Base-by-base conservation (phyloP, 92 coral and sea anemone genomes). In the Paramuricea clavata region DNA sequence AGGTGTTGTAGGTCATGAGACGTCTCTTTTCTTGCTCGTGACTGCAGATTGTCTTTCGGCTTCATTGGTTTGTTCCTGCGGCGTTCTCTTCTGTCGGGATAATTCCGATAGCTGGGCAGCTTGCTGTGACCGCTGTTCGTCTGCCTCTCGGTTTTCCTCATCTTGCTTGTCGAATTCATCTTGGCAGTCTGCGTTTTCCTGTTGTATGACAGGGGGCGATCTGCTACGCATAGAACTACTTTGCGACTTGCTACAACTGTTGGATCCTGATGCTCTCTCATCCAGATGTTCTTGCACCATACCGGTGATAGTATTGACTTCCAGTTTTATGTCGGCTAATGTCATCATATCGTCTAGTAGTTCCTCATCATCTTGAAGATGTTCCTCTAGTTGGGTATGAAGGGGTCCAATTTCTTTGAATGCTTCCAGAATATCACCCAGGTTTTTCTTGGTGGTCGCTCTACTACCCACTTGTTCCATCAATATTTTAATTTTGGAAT, bases 311-410 rank as follows among this genome's bases (percentile, higher is more conserved):
- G 7, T 2, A 17, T 47, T 47, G 2, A 47, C 54, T n/a, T n/a
- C n/a, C n/a, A n/a, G n/a, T n/a, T n/a, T n/a, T n/a, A n/a, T n/a
- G n/a, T n/a, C n/a, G n/a, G 81, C 19, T 16, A 74, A 22, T 16
- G 28, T 23, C 62, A 74, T 16, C 5, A 30, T 26, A 30, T 74
- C 81, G 0, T 21, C 60, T 32, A 74, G 0, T 11, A 74, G 16
- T 7, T 6, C 32, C 30, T 74, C 81, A 47, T 74, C 81, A 3
- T 74, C 81, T 47, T 28, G 34, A 41, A 43, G 31, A 16, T 25
- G 16, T 74, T 74, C 62, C 30, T 74, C 81, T 21, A 74, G 23
- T 33, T 43, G 61, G 35, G 81, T 5, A 74, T 74, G 81, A 47
- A 74, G 11, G 5, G 59, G 0, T 49, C 44, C 61, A 2, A 74